phyloP scores from a whole-genome alignment of 2,888 invertebrate species.

The Tiliacea aurago region DNA sequence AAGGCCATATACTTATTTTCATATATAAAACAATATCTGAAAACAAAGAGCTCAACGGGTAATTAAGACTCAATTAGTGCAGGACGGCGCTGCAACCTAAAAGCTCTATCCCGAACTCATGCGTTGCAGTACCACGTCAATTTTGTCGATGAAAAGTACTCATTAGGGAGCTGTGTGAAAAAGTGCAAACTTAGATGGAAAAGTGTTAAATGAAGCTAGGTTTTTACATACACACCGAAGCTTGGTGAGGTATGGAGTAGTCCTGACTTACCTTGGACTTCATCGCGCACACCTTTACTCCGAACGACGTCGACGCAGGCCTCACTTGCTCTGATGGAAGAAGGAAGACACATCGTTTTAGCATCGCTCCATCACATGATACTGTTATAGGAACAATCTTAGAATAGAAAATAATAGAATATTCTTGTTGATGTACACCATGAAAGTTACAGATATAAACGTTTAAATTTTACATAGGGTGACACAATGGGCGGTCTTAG shows the following conservation, averaged over 20 bases:
- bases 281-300: background rate
- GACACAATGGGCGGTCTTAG: too few species aligned
- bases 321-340: background rate
- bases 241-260: too few species aligned
- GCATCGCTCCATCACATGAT: background rate
- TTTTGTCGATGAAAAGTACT: background rate
- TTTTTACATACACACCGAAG: background rate
- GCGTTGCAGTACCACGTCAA: conserved; percentile 1
- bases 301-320: too few species aligned
- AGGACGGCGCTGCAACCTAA: background rate
- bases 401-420: too few species aligned
- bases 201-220: background rate
- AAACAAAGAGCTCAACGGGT: background rate
- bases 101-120: background rate
- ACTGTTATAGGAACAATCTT: background rate
- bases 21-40: background rate
- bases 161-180: too few species aligned
- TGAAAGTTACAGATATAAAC: too few species aligned
- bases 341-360: background rate
- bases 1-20: background rate
- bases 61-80: conserved; percentile 5
- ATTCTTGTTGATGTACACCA: too few species aligned
- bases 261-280: too few species aligned
- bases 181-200: background rate
- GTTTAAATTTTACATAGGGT: too few species aligned